Percentiles rank a stretch among this genome's conserved stretches.
Evolutionary conservation across 2,113 vertebrate genomes (phyloP).

Genomic region (Danio rerio): DNA sequence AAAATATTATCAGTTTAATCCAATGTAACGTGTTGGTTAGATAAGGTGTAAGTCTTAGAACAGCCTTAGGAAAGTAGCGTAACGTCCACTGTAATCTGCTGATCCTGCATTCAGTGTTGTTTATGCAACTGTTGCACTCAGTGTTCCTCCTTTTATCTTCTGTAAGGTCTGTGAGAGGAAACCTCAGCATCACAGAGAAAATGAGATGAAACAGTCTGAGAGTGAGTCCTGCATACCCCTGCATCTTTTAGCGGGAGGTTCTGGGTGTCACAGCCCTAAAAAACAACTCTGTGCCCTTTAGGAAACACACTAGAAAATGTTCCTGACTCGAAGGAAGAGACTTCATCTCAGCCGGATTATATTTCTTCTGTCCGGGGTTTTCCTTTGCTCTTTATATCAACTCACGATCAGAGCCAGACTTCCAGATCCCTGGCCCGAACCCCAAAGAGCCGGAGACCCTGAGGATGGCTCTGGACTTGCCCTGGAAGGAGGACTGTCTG

Average conservation of each 20-base stretch:
- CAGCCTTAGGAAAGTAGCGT: too few relatives aligned
- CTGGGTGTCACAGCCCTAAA: slow-evolving; percentile 50
- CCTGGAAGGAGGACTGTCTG: slow-evolving; percentile 51
- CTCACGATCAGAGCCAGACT: slow-evolving; percentile 76
- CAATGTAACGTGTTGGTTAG: neutral
- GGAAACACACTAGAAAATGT: slow-evolving; percentile 72
- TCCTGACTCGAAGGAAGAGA: slow-evolving; percentile 77
- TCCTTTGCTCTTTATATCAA: slow-evolving; percentile 84
- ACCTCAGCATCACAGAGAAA: slow-evolving; percentile 49
- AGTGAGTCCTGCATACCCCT: slow-evolving; percentile 54
- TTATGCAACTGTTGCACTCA: slow-evolving; percentile 45
- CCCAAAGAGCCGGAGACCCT: slow-evolving; percentile 65
- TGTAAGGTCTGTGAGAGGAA: slow-evolving; percentile 50
- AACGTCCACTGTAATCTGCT: slow-evolving; percentile 27
- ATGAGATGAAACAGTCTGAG: slow-evolving; percentile 69
- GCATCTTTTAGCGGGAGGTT: slow-evolving; percentile 58
- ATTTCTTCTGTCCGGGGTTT: slow-evolving; percentile 82
- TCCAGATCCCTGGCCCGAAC: slow-evolving; percentile 69
- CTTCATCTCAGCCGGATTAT: slow-evolving; percentile 81
- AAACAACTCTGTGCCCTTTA: slow-evolving; percentile 62
- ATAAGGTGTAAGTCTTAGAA: neutral
- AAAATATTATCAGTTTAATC: neutral
- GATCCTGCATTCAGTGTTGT: slow-evolving; percentile 23
- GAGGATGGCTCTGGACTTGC: slow-evolving; percentile 65
- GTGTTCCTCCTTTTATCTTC: slow-evolving; percentile 38